Conservation (phyloP, 2,113 vertebrate genomes). For the Leucopsar rothschildi region DNA sequence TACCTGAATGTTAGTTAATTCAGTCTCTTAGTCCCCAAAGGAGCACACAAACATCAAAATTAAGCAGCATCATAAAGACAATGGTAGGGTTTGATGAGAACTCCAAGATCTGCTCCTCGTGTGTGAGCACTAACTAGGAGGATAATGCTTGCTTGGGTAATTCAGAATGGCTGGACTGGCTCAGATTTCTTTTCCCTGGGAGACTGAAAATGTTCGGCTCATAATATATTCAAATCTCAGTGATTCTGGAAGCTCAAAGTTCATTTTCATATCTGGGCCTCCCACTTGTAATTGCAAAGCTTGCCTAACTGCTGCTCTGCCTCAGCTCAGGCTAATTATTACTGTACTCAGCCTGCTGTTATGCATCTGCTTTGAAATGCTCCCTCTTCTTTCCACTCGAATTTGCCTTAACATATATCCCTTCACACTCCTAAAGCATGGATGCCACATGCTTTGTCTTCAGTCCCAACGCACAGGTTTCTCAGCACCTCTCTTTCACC, state of each 20-base stretch:
- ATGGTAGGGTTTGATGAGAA: neutral
- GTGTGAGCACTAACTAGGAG: neutral
- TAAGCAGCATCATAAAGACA: conserved; percentile 1
- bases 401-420: conserved; percentile 23
- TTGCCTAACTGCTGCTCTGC: conserved; percentile 37
- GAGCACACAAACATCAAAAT: neutral
- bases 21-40: neutral
- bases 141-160: conserved; percentile 13
- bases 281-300: conserved; percentile 56
- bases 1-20: conserved; percentile 38
- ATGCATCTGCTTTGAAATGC: conserved; percentile 34
- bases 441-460: neutral
- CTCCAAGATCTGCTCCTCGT: neutral
- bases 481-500: neutral
- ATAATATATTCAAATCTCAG: conserved; percentile 48
- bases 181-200: neutral
- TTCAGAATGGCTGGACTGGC: conserved; percentile 21
- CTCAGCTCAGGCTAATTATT: conserved; percentile 47
- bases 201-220: conserved; percentile 37
- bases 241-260: conserved; percentile 45
- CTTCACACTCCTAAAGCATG: neutral
- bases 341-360: conserved; percentile 32
- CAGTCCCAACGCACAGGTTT: neutral
- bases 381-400: conserved; percentile 29
- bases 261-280: conserved; percentile 63